Base-by-base conservation (phyloP, 2,888 invertebrate species). In the Steinernema hermaphroditum region DNA sequence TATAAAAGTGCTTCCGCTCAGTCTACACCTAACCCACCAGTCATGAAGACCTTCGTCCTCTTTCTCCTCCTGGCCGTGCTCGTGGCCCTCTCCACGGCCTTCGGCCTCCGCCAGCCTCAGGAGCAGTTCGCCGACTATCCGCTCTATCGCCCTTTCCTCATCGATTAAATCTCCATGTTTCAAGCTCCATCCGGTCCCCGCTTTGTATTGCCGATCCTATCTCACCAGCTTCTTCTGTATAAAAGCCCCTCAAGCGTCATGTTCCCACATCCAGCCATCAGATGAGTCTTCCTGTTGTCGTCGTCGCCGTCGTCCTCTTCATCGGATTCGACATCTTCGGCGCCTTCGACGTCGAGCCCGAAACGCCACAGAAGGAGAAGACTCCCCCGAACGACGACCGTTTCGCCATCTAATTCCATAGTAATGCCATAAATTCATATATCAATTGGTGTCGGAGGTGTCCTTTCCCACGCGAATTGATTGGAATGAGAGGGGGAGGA, bases 1-100 rank as follows among this genome's bases (percentile, higher is more conserved):
- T 54, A 54, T 54, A 54, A 54, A 24, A 54, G 27, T 27, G 22
- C 54, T 27, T 54, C 54, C 54, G 46, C 46, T 4, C 4, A 37
- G 24, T 22, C 54, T 27, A 24, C 54, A 54, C 24, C 6, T 16
- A 27, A 54, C 24, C 27, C 22, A 27, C 22, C 27, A 8, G n/a
- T 24, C 54, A 54, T 54, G 54, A 2, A 22, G 6, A 6, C 54
- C 16, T 2, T 54, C 2, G 6, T 54, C 6, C 54, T 27, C 9
- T 12, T 24, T 27, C 24, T 54, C 54, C 54, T 54, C n/a, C 6
- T 54, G 24, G 54, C 54, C 27, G 9, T 54, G 24, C 16, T 54
- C 54, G 54, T 27, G 24, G 54, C 27, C 46, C 4, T 46, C 19
- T 46, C 46, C 46, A 27, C 22, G n/a, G 54, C 27, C 54, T 22